Base-by-base conservation (phyloP, 2,888 invertebrate genomes). In the Stenolophus ochropezus region DNA sequence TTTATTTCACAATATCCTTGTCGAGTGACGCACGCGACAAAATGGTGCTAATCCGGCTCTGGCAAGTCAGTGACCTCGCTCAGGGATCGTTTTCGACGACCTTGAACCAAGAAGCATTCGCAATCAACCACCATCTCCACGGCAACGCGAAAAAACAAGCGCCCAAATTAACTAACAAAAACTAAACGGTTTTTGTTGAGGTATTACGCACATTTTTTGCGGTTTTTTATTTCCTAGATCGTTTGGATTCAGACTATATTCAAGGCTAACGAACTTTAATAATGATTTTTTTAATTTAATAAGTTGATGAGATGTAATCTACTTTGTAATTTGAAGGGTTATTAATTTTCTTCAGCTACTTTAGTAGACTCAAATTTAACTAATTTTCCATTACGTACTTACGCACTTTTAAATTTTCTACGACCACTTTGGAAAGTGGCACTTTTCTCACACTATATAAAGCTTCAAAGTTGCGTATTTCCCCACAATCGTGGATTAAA, bases 61-160 rank as follows among this genome's bases (percentile, higher is more conserved):
- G 71, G 5, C 56, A 74, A 56, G 81, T 81, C 81, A 81, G 25
- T 81, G 81, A 81, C 81, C 81, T 65, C 61, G 47, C 49, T 75
- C 81, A 81, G 75, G 81, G 81, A 47, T 75, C 61, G 23, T 61
- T 81, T 74, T 81, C 75, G 18, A 58, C 23, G 75, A 16, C 81
- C 81, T 81, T 81, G 81, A 81, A 81, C 80, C 73, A 20, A 49
- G 25, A 74, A 58, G 27, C 33, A 69, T 61, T 65, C 47, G 49
- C 79, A 69, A 79, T 49, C 58, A 78, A 56, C 56, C 56, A 47
- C 78, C 61, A 78, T 78, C 78, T 61, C 33, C 18, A 69, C 23
- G 33, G 27, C 33, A 33, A 69, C 14, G 11, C 65, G 27, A 69
- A 69, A 69, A 69, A 61, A 61, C 25, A 14, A 69, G 42, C 73